A percentile compares a stretch with the other conserved stretches of the same genome.
Conservation (phyloP, 2,113 vertebrate genomes). For the Bos indicus region DNA sequence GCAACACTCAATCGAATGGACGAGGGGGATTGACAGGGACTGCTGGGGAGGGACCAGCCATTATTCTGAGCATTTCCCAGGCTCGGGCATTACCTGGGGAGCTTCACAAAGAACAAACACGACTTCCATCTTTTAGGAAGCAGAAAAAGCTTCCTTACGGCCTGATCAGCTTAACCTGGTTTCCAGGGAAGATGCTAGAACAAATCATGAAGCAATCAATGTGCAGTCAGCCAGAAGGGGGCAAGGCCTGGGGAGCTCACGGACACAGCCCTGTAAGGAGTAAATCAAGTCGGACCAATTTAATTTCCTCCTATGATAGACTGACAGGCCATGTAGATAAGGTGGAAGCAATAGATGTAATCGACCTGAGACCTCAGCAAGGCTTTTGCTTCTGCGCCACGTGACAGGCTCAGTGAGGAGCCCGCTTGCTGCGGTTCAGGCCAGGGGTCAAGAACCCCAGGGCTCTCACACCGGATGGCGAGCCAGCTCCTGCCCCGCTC, state of each 20-base stretch:
- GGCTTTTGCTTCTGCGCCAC: constrained; percentile 45
- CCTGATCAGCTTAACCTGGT: constrained; percentile 45
- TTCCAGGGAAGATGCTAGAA: constrained; percentile 58
- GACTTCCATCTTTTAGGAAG: constrained; percentile 20
- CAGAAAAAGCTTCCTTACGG: constrained; percentile 33
- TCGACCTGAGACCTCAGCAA: constrained; percentile 61
- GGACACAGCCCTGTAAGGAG: constrained; percentile 45
- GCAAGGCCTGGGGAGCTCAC: constrained; percentile 48
- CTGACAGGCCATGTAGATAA: constrained; percentile 75
- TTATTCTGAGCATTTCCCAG: not conserved
- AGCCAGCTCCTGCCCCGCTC: not conserved
- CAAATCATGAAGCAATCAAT: constrained; percentile 74
- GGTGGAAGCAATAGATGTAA: constrained; percentile 70
- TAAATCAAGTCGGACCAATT: constrained; percentile 70
- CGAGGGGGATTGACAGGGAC: not conserved
- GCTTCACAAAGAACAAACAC: not conserved
- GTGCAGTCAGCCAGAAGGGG: constrained; percentile 71
- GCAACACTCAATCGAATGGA: not conserved
- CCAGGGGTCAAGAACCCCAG: constrained; percentile 25
- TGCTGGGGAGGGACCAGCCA: not conserved
- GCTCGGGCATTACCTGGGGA: not conserved
- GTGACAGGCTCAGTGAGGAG: not conserved
- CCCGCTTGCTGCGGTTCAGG: not conserved
- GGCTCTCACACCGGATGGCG: not conserved
- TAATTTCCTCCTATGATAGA: constrained; percentile 73